A percentile compares a stretch with the other conserved stretches of the same genome.
Conservation (phyloP, 2,113 vertebrate genomes). For the Syngnathus scovelli region DNA sequence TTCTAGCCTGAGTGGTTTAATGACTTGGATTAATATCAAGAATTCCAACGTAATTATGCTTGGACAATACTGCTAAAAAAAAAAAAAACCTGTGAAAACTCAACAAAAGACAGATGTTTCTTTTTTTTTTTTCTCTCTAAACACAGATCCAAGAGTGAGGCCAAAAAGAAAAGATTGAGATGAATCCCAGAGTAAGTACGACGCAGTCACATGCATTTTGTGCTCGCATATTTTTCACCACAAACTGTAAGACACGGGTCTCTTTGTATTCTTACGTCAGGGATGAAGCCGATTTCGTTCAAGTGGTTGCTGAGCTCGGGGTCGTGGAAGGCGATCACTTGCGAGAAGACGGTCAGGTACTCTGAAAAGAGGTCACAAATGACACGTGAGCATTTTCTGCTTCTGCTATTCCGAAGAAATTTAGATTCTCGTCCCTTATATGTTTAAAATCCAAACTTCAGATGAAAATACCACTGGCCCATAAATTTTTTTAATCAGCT, state of each 20-base stretch:
- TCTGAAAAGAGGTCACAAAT: conserved; percentile 69
- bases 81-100: background rate
- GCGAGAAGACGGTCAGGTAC: conserved; percentile 96
- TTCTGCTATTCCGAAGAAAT: no score
- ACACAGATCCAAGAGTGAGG: background rate
- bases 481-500: background rate
- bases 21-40: conserved; percentile 36
- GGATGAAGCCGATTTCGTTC: conserved; percentile 98
- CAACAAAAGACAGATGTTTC: background rate
- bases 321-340: conserved; percentile 98
- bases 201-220: background rate
- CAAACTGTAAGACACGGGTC: background rate
- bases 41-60: conserved; percentile 36
- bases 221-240: background rate
- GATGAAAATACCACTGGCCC: background rate
- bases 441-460: no score
- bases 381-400: no score
- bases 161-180: background rate
- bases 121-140: no score
- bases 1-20: conserved; percentile 15
- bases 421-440: no score
- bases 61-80: conserved; percentile 32
- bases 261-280: conserved; percentile 75
- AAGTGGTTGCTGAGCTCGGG: conserved; percentile 97
- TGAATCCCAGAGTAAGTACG: conserved; percentile 30